phyloP scores from a whole-genome alignment of 2,113 vertebrate genomes.

The Macaca fascicularis region T2T-MFA8v1.1 NC_088380.1:112606501-112607000 shows the following conservation, averaged over 20 bases:
- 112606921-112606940: background rate
- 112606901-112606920: background rate
- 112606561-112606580: background rate
- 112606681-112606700: background rate
- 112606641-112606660: background rate
- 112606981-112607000: background rate
- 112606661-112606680: background rate
- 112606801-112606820: background rate
- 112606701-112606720: background rate
- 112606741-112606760: background rate
- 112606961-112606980: background rate
- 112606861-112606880: background rate
- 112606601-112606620: conserved; percentile 27
- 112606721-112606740: background rate
- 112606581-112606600: conserved; percentile 3
- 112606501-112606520: background rate
- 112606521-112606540: background rate
- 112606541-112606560: conserved; percentile 50
- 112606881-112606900: background rate
- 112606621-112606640: background rate
- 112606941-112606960: background rate
- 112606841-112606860: background rate
- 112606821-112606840: background rate
- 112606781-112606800: background rate
- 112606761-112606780: background rate